A percentile compares a stretch with the other conserved stretches of the same genome.
Evolutionary conservation across 2,888 invertebrate genomes (phyloP).

Genomic region (Omphaloscelis lunosa): DNA sequence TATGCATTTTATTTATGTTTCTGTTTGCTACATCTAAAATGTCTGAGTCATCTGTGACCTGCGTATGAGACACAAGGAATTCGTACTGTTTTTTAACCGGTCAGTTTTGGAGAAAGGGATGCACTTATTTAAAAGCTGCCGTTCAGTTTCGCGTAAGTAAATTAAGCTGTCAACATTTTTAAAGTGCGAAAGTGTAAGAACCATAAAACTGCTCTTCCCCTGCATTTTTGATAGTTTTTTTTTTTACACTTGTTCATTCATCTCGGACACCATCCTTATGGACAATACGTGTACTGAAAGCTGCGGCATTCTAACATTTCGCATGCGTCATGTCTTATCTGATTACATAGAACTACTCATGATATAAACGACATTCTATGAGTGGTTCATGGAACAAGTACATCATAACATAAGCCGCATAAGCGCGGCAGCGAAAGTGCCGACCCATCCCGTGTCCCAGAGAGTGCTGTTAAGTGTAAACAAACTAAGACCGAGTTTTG

Average conservation of each 20-base stretch:
- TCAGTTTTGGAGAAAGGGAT: conserved; percentile 61
- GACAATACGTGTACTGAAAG: background rate
- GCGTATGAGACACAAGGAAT: conserved; percentile 52
- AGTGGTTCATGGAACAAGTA: conserved; percentile 51
- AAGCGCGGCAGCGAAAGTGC: conserved; percentile 52
- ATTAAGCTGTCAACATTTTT: conserved; percentile 41
- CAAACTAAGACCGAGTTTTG: conserved; percentile 69
- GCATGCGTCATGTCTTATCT: conserved; percentile 39
- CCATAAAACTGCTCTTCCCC: background rate
- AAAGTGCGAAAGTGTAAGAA: conserved; percentile 13
- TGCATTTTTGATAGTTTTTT: background rate
- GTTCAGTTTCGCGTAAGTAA: conserved; percentile 17
- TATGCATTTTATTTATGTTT: conserved; percentile 38
- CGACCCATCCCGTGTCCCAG: conserved; percentile 62
- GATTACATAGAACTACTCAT: conserved; percentile 36
- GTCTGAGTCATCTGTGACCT: conserved; percentile 63
- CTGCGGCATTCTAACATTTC: conserved; percentile 25
- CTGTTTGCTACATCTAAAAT: conserved; percentile 44
- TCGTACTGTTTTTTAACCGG: conserved; percentile 57
- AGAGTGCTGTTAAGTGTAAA: conserved; percentile 72
- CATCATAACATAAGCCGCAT: conserved; percentile 32
- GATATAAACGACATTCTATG: conserved; percentile 42
- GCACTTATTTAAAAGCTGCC: conserved; percentile 36
- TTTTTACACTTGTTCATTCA: background rate
- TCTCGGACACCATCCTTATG: background rate